phyloP scores from a whole-genome alignment of 2,113 vertebrate genomes.

The Leptosomus discolor region DNA sequence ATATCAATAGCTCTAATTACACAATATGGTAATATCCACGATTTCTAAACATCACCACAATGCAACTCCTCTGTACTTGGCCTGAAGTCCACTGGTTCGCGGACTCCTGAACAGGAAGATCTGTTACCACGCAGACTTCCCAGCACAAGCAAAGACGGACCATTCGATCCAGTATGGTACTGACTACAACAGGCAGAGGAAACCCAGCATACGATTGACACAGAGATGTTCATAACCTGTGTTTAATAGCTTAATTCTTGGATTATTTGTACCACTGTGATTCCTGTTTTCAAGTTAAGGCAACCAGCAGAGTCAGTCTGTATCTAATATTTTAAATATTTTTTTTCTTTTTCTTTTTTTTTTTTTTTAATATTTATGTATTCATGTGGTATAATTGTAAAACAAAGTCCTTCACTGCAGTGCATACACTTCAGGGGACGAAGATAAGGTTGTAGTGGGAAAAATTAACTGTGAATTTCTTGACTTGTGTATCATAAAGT shows the following conservation, averaged over 20 bases:
- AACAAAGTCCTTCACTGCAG: neutral
- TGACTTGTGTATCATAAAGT: neutral
- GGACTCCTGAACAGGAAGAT: neutral
- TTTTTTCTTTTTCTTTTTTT: neutral
- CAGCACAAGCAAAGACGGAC: neutral
- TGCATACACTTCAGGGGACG: rapidly evolving
- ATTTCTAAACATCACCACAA: neutral
- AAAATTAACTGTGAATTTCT: neutral
- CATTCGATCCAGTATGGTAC: neutral
- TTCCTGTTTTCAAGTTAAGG: neutral
- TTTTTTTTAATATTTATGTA: neutral
- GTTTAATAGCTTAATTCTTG: neutral
- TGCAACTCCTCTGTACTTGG: neutral
- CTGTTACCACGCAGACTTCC: neutral
- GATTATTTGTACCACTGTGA: neutral
- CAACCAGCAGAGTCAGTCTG: neutral
- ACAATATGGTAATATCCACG: neutral
- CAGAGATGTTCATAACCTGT: neutral
- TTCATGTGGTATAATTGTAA: neutral
- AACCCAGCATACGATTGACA: neutral
- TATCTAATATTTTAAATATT: neutral
- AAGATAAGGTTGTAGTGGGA: neutral
- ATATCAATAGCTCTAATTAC: neutral
- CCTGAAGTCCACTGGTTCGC: neutral
- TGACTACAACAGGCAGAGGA: neutral